Evolutionary conservation across 1,140 invertebrate genomes (phyloP), one percentile per base, ranked within the genome.

Genomic region (Araneus ventricosus): DNA sequence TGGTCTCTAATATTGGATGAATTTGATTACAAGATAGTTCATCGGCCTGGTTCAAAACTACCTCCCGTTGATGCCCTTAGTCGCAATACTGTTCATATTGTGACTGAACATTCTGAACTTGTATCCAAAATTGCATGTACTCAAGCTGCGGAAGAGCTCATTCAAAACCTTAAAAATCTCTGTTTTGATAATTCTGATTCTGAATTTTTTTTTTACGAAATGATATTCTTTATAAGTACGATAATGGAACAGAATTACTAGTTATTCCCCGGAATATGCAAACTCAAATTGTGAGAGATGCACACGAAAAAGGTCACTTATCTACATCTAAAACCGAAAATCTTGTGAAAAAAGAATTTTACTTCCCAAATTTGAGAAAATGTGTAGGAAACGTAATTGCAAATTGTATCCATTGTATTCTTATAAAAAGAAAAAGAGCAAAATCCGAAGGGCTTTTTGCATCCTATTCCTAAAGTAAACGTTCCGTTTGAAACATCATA

Each of bases 1-100:
- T 94, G 85, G 93, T 30, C n/a, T n/a, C n/a, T n/a, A n/a, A n/a
- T n/a, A n/a, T n/a, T 94, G 1, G 10, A 88, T 59, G 90, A 88
- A 41, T 93, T 79, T 34, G 59, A 93, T 61, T 88, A 34, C 22
- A 30, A 82, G 37, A 45, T 88, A 17, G 17, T 88, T 10, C 79
- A 94, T 57, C 1, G 70, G 0, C 5, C 41, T 41, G 67, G 57
- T 7, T 41, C 37, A 6, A 17, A 80, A 20, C 92, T 92, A 41
- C 27, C 39, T 20, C 91, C 80, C 20, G 90, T 84, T 5, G 93
- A 94, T 45, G 82, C 75, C 27, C 79, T 87, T 0, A 92, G 85
- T 27, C 17, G 59, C 10, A 80, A 88, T n/a, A 39, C 85, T 27
- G 59, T 39, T 27, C 37, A 57, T 37, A 37, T 61, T 5, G 17